Evolutionary conservation across 2,888 invertebrate species (phyloP).

Genomic region (Gasteruption jaculator): DNA sequence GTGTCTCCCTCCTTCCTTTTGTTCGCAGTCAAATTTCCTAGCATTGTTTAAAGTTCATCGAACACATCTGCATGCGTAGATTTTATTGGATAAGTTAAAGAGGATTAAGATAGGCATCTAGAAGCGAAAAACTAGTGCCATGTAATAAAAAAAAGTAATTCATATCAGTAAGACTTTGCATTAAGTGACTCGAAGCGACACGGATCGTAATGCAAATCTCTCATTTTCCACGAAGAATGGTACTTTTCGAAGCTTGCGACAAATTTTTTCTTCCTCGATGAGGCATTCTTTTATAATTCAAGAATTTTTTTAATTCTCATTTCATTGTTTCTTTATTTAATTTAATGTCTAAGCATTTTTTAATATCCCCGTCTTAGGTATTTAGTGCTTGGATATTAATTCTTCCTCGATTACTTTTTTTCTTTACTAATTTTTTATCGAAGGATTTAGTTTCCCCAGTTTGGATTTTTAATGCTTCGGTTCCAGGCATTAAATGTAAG

Average conservation of each 20-base stretch:
- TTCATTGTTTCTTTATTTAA: conserved; percentile 4
- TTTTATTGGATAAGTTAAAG: no score
- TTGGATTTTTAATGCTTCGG: no score
- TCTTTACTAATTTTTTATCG: no score
- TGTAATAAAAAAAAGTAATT: conserved; percentile 34
- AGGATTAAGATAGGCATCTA: conserved; percentile 21
- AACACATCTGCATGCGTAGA: no score
- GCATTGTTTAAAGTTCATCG: no score
- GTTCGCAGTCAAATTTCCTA: no score
- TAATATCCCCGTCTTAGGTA: no score
- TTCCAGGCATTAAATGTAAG: no score
- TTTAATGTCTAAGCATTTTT: not conserved
- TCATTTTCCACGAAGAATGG: not conserved
- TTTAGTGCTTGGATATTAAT: no score
- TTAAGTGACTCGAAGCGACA: not conserved
- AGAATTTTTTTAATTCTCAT: conserved; percentile 11
- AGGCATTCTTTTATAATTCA: not conserved
- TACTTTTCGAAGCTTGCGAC: conserved; percentile 4
- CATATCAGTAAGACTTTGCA: conserved; percentile 35
- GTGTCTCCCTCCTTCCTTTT: no score
- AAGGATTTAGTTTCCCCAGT: no score
- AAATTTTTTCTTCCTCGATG: conserved; percentile 15
- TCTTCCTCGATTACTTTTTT: no score
- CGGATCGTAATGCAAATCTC: not conserved
- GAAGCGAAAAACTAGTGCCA: conserved; percentile 29